Base-by-base conservation (phyloP, 2,888 invertebrate species). In the Cephonodes hylas region DNA sequence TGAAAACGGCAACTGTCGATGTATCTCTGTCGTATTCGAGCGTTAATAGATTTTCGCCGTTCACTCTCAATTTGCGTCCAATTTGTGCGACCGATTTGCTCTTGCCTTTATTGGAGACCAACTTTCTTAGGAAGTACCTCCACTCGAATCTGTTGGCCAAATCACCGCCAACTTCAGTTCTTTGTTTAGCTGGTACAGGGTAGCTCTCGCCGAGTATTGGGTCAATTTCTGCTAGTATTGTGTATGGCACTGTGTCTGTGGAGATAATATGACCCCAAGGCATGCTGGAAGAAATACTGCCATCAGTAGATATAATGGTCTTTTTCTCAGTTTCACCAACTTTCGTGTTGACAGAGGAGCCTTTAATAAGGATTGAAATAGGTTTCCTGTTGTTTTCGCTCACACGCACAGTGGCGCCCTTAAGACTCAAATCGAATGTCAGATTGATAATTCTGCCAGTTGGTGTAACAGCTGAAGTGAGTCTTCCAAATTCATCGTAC, bases 61-160 rank as follows among this genome's bases (percentile, higher is more conserved):
- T 99, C 0, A 99, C 96, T 60, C 97, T 92, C 42, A 97, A 85
- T 78, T 97, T 97, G 58, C 96, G 94, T 6, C 97, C 97, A 15
- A 97, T 96, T 86, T 97, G 97, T 0, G 96, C 95, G 0, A 97
- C 95, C 0, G 94, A 93, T 81, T 96, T 96, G 67, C 80, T 80
- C 78, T 94, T 93, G 80, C 89, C 93, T 93, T 93, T 95, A 72
- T 90, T 93, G 2, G 94, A 94, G 69, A 95, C 94, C 38, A 96
- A 93, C 66, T 97, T 95, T 58, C 97, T 93, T 63, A 98, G 93
- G 91, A 98, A 98, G 88, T 98, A 99, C 44, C 98, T 94, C 99
- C 99, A 99, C 88, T 99, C 99, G 76, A 99, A 97, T 67, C 98
- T 94, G 78, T 98, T 98, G 0, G 97, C 97, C 61, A 98, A 85